Percentiles rank a stretch among this genome's conserved stretches.
Evolutionary conservation across 2,113 vertebrate species (phyloP).

Genomic region (Callorhinus ursinus): DNA sequence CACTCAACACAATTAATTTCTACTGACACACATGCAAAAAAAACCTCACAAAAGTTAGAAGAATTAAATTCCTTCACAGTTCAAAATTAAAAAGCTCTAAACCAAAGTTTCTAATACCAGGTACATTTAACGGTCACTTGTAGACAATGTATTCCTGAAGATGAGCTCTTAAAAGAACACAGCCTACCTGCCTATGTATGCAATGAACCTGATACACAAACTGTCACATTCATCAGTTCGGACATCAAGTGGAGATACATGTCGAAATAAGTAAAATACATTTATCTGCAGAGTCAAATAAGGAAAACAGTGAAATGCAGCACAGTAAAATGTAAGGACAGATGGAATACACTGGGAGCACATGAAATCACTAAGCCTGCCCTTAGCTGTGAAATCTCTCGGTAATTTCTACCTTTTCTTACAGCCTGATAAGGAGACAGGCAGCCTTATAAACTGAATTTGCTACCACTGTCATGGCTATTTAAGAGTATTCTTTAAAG

Average conservation of each 20-base stretch:
- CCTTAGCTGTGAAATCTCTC: not conserved
- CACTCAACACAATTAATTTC: not conserved
- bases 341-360: not conserved
- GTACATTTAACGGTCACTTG: not conserved
- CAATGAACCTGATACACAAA: not conserved
- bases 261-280: not conserved
- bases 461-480: not conserved
- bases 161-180: not conserved
- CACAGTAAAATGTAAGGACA: not conserved
- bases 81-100: not conserved
- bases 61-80: constrained; percentile 8
- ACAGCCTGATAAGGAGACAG: not conserved
- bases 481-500: not conserved
- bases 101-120: not conserved
- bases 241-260: not conserved
- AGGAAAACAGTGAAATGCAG: constrained; percentile 13
- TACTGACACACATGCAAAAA: not conserved
- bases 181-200: not conserved
- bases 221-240: not conserved
- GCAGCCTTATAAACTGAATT: not conserved
- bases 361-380: not conserved
- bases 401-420: not conserved
- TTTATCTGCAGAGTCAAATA: not conserved
- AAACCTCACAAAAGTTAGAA: not conserved
- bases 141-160: not conserved